Evolutionary conservation across 2,113 vertebrate species (phyloP).

Genomic region (Condylura cristata): DNA sequence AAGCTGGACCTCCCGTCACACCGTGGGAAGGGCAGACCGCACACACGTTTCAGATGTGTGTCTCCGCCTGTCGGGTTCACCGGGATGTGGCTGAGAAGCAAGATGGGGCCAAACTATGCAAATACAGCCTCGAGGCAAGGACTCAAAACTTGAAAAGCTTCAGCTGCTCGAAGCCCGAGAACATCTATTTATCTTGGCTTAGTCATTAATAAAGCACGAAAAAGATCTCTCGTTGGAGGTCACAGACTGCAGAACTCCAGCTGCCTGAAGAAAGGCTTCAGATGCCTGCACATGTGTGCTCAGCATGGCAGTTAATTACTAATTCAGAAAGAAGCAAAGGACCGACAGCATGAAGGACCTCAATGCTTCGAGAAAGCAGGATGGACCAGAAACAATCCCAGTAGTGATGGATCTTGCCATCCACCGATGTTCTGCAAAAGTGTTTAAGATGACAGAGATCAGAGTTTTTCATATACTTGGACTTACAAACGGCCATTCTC

Average conservation of each 20-base stretch:
- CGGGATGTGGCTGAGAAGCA: slow-evolving; percentile 50
- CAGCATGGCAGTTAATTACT: slow-evolving; percentile 63
- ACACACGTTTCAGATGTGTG: too few relatives aligned
- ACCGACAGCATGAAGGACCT: background rate
- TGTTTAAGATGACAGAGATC: background rate
- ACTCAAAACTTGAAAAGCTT: slow-evolving; percentile 55
- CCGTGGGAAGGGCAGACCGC: rapidly evolving
- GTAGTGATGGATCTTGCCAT: background rate
- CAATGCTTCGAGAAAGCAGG: background rate
- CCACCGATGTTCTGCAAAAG: background rate
- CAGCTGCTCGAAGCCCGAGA: background rate
- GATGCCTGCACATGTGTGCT: background rate
- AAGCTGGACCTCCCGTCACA: background rate
- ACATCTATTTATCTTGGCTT: slow-evolving; percentile 64
- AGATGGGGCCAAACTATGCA: slow-evolving; percentile 61
- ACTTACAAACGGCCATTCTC: background rate
- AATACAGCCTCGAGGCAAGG: slow-evolving; percentile 42
- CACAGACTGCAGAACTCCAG: background rate
- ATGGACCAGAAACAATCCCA: background rate
- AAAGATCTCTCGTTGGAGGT: background rate
- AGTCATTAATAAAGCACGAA: slow-evolving; percentile 65
- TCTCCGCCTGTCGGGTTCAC: slow-evolving; percentile 36
- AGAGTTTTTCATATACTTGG: background rate
- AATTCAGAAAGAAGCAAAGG: slow-evolving; percentile 70
- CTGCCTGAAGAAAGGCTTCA: background rate